Percentiles rank a stretch among this genome's conserved stretches.
These are phyloP conservation scores for Rhinolophus sinicus DNA, from an alignment of 2,113 vertebrate species.

Conservation along the genomic window DNA sequence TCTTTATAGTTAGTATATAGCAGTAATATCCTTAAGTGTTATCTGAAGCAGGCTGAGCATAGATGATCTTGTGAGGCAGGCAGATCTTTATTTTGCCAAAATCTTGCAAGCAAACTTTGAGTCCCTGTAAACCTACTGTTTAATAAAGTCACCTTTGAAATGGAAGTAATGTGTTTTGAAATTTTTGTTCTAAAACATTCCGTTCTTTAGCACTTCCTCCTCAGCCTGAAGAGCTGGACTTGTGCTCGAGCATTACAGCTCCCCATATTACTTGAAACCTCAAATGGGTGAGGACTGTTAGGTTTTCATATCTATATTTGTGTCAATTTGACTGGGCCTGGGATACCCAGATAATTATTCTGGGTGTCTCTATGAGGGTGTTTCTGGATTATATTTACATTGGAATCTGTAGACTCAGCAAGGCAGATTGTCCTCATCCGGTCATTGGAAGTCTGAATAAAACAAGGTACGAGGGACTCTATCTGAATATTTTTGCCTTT, in stretches of 20 bases:
- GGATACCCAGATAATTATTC: not conserved
- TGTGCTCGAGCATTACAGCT: not conserved
- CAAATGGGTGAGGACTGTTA: not conserved
- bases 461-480: not conserved
- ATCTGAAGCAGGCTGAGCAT: not conserved
- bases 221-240: not conserved
- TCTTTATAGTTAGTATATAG: not conserved
- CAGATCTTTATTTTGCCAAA: not conserved
- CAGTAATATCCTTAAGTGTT: not conserved
- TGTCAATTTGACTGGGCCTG: not conserved
- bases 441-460: not conserved
- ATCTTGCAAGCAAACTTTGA: not conserved
- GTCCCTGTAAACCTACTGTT: not conserved
- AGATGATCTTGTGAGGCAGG: not conserved
- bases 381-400: not conserved
- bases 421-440: not conserved
- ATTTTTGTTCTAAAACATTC: not conserved
- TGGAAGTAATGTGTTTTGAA: not conserved
- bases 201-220: not conserved
- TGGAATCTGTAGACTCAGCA: not conserved
- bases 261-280: not conserved
- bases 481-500: not conserved
- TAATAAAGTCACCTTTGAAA: not conserved
- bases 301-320: not conserved
- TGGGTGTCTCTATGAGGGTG: not conserved